Evolutionary conservation across 2,113 vertebrate genomes (phyloP).

Genomic region (Crotalus viridis): DNA sequence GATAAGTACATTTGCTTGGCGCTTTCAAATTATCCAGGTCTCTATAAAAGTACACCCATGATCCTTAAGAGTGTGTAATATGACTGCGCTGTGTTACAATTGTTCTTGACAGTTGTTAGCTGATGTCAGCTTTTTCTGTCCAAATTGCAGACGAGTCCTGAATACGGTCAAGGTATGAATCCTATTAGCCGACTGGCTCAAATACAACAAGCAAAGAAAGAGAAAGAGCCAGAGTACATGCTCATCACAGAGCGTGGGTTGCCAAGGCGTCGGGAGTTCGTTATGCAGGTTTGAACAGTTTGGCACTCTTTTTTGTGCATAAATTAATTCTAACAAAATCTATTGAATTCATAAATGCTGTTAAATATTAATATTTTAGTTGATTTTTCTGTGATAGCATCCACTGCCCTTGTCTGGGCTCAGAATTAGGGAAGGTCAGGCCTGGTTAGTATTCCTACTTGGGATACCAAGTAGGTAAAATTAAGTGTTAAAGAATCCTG

Average conservation of each 20-base stretch:
- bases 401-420: background rate
- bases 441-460: background rate
- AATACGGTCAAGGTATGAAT: slow-evolving; percentile 96
- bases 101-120: background rate
- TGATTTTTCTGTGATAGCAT: background rate
- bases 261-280: slow-evolving; percentile 91
- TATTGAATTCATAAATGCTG: background rate
- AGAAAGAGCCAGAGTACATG: slow-evolving; percentile 93
- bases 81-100: background rate
- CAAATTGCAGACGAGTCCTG: slow-evolving; percentile 91
- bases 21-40: background rate
- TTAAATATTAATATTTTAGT: background rate
- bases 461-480: too few relatives aligned
- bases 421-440: background rate
- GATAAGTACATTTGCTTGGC: background rate
- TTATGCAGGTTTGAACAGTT: slow-evolving; percentile 89
- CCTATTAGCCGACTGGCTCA: slow-evolving; percentile 97
- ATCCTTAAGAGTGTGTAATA: slow-evolving; percentile 2
- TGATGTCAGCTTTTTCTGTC: slow-evolving; percentile 38
- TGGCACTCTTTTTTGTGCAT: background rate
- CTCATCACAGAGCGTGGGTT: slow-evolving; percentile 92
- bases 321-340: background rate
- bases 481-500: too few relatives aligned
- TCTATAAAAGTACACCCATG: slow-evolving; percentile 5
- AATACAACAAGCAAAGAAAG: slow-evolving; percentile 98